phyloP scores from a whole-genome alignment of 2,888 invertebrate genomes.

The Lasioglossum calceatum region DNA sequence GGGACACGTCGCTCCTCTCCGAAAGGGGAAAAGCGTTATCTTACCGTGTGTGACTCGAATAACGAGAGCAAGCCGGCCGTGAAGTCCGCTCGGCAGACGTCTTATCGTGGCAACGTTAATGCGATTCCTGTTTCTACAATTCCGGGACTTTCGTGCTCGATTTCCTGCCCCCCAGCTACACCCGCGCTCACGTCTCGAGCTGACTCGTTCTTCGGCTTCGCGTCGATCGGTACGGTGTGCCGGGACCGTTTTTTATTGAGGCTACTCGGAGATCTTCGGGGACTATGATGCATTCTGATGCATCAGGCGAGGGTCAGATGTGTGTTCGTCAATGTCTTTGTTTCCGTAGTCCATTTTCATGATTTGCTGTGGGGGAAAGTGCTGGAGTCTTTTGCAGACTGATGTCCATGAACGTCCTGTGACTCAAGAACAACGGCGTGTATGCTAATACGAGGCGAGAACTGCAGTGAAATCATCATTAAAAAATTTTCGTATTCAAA shows the following conservation, averaged over 20 bases:
- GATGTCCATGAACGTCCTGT: background rate
- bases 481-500: background rate
- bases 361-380: background rate
- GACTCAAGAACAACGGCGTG: background rate
- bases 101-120: slow-evolving; percentile 72
- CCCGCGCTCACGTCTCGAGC: background rate
- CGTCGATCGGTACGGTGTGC: background rate
- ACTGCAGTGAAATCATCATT: background rate
- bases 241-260: slow-evolving; percentile 26
- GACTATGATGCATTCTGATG: background rate
- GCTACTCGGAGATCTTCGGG: background rate
- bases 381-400: too few relatives aligned
- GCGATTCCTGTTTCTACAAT: slow-evolving; percentile 70
- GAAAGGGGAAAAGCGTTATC: slow-evolving; percentile 72
- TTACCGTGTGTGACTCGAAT: slow-evolving; percentile 79
- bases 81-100: slow-evolving; percentile 63
- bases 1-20: slow-evolving; percentile 69
- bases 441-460: background rate
- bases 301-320: background rate
- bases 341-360: background rate
- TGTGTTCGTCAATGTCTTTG: background rate
- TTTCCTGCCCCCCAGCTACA: slow-evolving; percentile 25
- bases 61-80: slow-evolving; percentile 73
- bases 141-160: slow-evolving; percentile 52
- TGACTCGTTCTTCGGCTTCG: background rate